Evolutionary conservation across 2,888 invertebrate genomes (phyloP), one percentile per base, ranked within the genome.

Genomic region (Pterostichus madidus): DNA sequence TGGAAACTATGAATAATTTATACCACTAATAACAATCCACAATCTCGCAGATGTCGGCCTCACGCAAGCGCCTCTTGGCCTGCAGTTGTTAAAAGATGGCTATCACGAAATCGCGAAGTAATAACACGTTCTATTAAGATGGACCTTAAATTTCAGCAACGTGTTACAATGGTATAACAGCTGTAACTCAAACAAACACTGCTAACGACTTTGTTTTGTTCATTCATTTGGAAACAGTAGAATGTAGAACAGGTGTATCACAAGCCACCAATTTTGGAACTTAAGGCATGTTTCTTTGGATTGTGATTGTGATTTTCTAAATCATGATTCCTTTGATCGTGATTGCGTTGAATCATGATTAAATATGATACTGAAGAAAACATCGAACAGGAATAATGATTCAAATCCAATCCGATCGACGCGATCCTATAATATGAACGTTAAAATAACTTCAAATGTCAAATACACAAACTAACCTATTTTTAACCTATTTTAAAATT

Each of bases 91-190:
- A n/a, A 13, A 49, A 68, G 75, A 75, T 75, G 31, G n/a, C 52
- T 46, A 75, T 75, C 75, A 31, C 31, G 31, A 75, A 75, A 75
- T 75, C 75, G 75, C 17, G 49, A 6, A 52, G 52, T 75, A 75
- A 75, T 75, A 24, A 75, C 52, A 75, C 24, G 75, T 75, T 75
- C 75, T 52, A 75, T 75, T 73, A 73, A 73, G 73, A 73, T 44
- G 75, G 75, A 31, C 24, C 75, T 75, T 75, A 75, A 75, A 75
- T 52, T 75, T 75, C 31, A 24, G 49, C 2, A 49, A 49, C 49
- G 3, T 49, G 49, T n/a, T n/a, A 49, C 49, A 49, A 49, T 49
- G n/a, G n/a, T 1, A 49, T 49, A 49, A 49, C 49, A 49, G 49
- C 49, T 49, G 49, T 49, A 49, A 10, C 11, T 13, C 49, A 49